Evolutionary conservation across 1,140 invertebrate genomes (phyloP), one percentile per base, ranked within the genome.

Genomic region (Penaeus indicus): DNA sequence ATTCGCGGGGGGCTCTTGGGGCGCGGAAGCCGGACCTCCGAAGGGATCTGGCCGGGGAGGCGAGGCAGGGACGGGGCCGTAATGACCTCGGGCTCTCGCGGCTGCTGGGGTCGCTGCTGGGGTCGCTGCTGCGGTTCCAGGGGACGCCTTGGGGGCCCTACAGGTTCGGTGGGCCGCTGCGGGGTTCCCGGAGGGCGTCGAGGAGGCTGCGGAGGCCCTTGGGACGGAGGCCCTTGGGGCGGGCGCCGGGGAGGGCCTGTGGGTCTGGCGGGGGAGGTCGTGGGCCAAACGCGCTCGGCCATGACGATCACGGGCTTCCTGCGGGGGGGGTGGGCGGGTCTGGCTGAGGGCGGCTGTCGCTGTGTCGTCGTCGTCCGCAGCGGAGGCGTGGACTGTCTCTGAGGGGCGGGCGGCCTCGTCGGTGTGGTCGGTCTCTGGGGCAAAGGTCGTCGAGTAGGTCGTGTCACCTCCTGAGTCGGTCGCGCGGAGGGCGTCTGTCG

Each of bases 81-180:
- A 32, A 90, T 80, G 54, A 88, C 86, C 32, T 84, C 69, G 18
- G 79, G 80, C 21, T 82, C 42, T 18, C 21, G 63, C 22, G 25
- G n/a, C 60, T 11, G 18, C 21, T 47, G 60, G 93, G 94, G 92
- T 95, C 95, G 90, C 96, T 3, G 21, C 95, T 42, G 11, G 27
- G 25, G 78, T 54, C 47, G 1, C 42, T 21, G n/a, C 96, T 94
- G 90, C 94, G 90, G 96, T 94, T 16, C 78, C 25, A 11, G 22
- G 42, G 21, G 54, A 47, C 54, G 69, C 60, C 11, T 63, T 75
- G 72, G 72, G 42, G 54, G 54, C 10, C 54, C 54, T 42, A 42
- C 38, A 42, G 38, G 38, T 8, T 54, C 11, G 1, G 54, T 11
- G 54, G 54, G 54, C 10, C 54, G 11, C 11, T 54, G 54, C 2